phyloP scores from a whole-genome alignment of 2,888 invertebrate species.

The Nowickia ferox region DNA sequence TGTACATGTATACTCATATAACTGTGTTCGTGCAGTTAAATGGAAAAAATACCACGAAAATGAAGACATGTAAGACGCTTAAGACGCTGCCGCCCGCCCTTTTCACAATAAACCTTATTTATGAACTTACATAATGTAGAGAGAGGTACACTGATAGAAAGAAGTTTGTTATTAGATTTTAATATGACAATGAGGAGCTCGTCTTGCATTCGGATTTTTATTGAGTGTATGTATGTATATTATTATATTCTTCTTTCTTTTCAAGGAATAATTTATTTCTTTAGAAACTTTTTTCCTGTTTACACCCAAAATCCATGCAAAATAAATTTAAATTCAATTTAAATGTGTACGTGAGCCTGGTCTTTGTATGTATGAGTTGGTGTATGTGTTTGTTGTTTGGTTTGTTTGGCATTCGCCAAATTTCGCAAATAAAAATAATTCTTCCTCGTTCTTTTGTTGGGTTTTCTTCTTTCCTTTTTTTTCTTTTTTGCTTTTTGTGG shows the following conservation, averaged over 20 bases:
- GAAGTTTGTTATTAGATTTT: slow-evolving; percentile 20
- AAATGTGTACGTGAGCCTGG: slow-evolving; percentile 16
- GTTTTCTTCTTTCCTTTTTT: neutral
- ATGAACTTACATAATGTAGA: no score
- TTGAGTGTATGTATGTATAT: neutral
- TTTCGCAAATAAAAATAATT: slow-evolving; percentile 23
- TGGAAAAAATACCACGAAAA: neutral
- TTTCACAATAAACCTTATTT: no score
- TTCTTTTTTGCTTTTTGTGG: slow-evolving; percentile 14
- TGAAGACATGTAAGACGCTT: neutral
- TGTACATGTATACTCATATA: neutral
- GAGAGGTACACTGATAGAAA: slow-evolving; percentile 18
- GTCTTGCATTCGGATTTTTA: neutral
- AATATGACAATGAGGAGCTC: neutral
- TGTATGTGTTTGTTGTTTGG: neutral
- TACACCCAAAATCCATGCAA: slow-evolving; percentile 18
- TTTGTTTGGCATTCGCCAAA: slow-evolving; percentile 21
- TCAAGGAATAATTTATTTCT: slow-evolving; percentile 9
- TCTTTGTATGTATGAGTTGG: neutral
- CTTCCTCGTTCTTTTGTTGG: slow-evolving; percentile 53
- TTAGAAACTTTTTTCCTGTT: neutral
- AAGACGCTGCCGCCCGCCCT: neutral
- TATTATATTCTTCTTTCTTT: neutral
- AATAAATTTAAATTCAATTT: slow-evolving; percentile 34
- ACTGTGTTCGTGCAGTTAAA: no score